Conservation (phyloP, 1,140 invertebrate genomes). For the Zaprionus kolodkinae region DNA sequence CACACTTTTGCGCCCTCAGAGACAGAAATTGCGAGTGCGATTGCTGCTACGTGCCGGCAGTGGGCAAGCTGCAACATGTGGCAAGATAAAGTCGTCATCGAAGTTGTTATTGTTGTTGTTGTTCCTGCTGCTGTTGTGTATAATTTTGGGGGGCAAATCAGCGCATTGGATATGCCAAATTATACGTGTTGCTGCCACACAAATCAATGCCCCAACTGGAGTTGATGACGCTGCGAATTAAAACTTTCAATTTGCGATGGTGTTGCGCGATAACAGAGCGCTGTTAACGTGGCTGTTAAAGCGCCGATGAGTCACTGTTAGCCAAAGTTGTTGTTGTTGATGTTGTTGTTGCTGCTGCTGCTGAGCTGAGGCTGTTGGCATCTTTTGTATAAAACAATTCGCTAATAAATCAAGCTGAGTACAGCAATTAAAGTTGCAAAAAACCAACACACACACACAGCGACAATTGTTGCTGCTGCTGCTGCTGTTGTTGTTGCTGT, state of each 20-base stretch:
- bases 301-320: conserved; percentile 63
- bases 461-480: conserved; percentile 60
- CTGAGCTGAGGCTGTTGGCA: conserved; percentile 56
- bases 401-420: conserved; percentile 82
- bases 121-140: conserved; percentile 25
- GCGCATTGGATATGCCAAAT: conserved; percentile 76
- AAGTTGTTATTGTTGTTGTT: not conserved
- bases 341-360: conserved; percentile 21
- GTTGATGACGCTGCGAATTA: conserved; percentile 22
- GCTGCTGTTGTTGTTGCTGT: conserved; percentile 51
- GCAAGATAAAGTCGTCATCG: conserved; percentile 69
- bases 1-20: conserved; percentile 74
- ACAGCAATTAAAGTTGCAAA: conserved; percentile 83
- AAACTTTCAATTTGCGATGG: conserved; percentile 77
- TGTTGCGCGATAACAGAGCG: conserved; percentile 68
- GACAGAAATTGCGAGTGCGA: conserved; percentile 29
- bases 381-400: conserved; percentile 77
- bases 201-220: conserved; percentile 70
- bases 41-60: conserved; percentile 46
- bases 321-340: conserved; percentile 3
- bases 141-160: conserved; percentile 72
- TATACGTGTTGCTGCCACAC: conserved; percentile 43
- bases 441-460: conserved; percentile 61
- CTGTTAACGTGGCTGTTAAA: conserved; percentile 64
- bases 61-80: not conserved